phyloP scores from a whole-genome alignment of 2,888 invertebrate species.

The Monopis laevigella region DNA sequence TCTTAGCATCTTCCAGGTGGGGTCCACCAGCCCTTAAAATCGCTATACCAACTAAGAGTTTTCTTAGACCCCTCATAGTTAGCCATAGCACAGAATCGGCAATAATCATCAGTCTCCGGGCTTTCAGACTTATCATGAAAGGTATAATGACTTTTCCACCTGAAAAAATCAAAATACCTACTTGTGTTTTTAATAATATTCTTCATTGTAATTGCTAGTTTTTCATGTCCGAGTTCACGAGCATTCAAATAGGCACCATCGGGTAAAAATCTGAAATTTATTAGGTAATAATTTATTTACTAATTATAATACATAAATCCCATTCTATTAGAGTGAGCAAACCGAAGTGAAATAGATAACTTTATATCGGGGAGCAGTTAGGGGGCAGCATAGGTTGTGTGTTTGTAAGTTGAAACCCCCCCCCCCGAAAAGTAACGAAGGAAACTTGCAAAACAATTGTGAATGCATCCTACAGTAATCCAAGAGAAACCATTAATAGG shows the following conservation, averaged over 20 bases:
- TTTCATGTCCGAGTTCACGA: slow-evolving; percentile 15
- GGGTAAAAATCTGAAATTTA: slow-evolving; percentile 28
- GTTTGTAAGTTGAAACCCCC: too few species aligned
- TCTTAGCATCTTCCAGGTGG: slow-evolving; percentile 1
- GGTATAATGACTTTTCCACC: slow-evolving; percentile 31
- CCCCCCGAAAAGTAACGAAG: too few species aligned
- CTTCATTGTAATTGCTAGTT: slow-evolving; percentile 25
- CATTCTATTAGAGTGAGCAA: too few species aligned
- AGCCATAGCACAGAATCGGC: slow-evolving; percentile 26
- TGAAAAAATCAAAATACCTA: slow-evolving; percentile 27
- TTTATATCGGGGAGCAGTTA: too few species aligned
- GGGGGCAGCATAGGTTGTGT: too few species aligned
- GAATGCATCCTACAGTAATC: too few species aligned
- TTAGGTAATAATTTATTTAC: too few species aligned
- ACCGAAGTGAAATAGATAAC: too few species aligned
- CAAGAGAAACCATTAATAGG: too few species aligned
- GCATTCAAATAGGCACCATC: slow-evolving; percentile 29
- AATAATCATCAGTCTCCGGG: slow-evolving; percentile 25
- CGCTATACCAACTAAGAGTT: slow-evolving; percentile 19
- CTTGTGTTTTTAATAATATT: slow-evolving; percentile 24
- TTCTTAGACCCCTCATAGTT: slow-evolving; percentile 22
- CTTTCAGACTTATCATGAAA: slow-evolving; percentile 21
- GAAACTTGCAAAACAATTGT: too few species aligned
- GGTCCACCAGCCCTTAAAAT: slow-evolving; percentile 21
- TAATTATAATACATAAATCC: too few species aligned